Conservation (phyloP, 2,113 vertebrate species). For the Halichoerus grypus region DNA sequence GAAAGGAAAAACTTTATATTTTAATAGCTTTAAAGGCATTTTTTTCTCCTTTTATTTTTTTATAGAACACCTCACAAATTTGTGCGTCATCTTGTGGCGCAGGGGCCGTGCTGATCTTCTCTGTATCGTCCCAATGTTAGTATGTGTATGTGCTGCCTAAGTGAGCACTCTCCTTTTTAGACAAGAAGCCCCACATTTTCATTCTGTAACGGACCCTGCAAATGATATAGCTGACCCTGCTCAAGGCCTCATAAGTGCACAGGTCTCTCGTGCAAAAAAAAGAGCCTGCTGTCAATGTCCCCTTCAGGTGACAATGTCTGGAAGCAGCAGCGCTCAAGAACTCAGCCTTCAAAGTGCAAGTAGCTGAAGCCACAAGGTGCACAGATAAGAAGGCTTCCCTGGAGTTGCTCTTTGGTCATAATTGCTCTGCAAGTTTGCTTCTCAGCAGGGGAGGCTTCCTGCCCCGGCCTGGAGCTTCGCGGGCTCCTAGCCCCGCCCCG, state of each 20-base stretch:
- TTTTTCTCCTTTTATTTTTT: neutral
- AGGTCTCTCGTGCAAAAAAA: neutral
- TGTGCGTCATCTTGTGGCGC: neutral
- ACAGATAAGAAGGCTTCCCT: neutral
- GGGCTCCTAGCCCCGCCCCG: no score
- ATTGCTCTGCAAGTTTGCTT: neutral
- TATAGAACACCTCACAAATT: neutral
- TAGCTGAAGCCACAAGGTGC: neutral
- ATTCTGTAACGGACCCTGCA: neutral
- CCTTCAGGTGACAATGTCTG: neutral
- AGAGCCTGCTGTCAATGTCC: neutral
- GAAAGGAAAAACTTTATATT: neutral
- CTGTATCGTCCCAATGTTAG: neutral
- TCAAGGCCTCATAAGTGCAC: neutral
- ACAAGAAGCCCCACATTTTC: neutral
- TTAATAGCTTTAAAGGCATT: neutral
- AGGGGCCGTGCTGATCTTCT: neutral
- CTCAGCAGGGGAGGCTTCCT: neutral
- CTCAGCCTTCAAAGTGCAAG: neutral
- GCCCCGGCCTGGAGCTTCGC: neutral
- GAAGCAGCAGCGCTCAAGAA: neutral
- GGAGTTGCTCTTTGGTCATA: neutral
- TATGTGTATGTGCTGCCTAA: neutral
- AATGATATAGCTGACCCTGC: neutral
- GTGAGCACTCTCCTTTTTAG: neutral